Percentiles rank a stretch among this genome's conserved stretches.
phyloP scores from a whole-genome alignment of 1,140 invertebrate species.

The Yoshiicerus persimilis region DNA sequence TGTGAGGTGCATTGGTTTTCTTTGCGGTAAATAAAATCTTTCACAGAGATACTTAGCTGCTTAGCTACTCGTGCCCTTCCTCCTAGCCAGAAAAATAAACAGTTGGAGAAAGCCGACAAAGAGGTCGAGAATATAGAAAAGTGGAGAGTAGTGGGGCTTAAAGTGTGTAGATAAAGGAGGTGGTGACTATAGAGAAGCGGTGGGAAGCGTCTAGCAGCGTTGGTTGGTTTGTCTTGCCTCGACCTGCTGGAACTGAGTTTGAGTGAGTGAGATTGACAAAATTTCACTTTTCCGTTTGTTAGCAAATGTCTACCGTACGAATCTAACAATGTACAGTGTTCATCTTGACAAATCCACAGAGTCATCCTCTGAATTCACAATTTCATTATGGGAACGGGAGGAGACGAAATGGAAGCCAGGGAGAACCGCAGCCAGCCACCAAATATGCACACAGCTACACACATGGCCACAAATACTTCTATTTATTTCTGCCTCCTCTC shows the following conservation, averaged over 20 bases:
- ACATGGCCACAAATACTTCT: neutral
- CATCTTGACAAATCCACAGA: slow-evolving; percentile 43
- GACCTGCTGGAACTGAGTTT: neutral
- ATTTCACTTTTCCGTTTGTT: slow-evolving; percentile 18
- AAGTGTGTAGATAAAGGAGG: no score
- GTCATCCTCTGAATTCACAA: slow-evolving; percentile 46
- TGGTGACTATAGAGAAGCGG: neutral
- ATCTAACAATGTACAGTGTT: slow-evolving; percentile 9
- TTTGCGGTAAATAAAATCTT: neutral
- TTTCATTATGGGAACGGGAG: slow-evolving; percentile 39
- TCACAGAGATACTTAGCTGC: neutral
- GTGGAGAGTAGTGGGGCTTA: neutral
- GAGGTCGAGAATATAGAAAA: neutral
- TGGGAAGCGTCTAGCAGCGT: neutral
- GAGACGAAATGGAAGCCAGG: neutral
- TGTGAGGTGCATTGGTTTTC: neutral
- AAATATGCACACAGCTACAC: neutral
- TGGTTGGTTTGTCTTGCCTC: neutral
- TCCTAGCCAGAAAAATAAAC: neutral
- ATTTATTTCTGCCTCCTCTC: neutral
- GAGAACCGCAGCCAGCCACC: neutral
- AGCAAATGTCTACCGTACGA: neutral
- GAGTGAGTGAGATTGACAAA: slow-evolving; percentile 8
- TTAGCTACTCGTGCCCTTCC: neutral
- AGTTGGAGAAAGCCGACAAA: neutral